phyloP scores from a whole-genome alignment of 2,797 vertebrate genomes.

The Ciconia nigra region DNA sequence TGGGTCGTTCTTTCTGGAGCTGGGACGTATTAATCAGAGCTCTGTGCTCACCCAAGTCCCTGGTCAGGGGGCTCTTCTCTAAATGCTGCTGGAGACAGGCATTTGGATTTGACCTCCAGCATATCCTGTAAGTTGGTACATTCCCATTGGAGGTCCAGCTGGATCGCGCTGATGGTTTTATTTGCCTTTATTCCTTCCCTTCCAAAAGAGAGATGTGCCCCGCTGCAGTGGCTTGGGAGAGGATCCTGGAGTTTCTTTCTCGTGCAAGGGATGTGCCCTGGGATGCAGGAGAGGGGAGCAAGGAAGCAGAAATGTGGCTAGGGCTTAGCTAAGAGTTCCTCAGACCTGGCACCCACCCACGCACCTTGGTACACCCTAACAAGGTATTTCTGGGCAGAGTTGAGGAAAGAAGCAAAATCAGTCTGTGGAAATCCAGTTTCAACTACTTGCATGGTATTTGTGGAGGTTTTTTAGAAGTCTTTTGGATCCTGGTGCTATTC shows the following conservation, averaged over 20 bases:
- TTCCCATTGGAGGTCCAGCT: not conserved
- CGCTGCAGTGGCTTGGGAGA: not conserved
- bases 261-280: not conserved
- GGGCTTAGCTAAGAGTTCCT: not conserved
- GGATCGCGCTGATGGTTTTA: rapidly evolving
- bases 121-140: not conserved
- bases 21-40: not conserved
- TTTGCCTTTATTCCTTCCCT: not conserved
- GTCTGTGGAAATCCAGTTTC: not conserved
- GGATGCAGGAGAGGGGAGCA: not conserved
- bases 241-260: not conserved
- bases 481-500: not conserved
- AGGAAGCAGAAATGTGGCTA: not conserved
- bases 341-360: not conserved
- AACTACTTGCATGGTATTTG: not conserved
- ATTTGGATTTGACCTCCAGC: not conserved
- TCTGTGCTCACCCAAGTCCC: not conserved
- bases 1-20: not conserved
- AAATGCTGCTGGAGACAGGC: not conserved
- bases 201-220: not conserved
- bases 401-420: not conserved
- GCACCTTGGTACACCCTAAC: not conserved
- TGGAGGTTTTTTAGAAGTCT: not conserved
- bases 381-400: not conserved
- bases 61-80: not conserved